Conservation (phyloP, 1,140 invertebrate genomes). For the Ptiloglossa arizonensis region DNA sequence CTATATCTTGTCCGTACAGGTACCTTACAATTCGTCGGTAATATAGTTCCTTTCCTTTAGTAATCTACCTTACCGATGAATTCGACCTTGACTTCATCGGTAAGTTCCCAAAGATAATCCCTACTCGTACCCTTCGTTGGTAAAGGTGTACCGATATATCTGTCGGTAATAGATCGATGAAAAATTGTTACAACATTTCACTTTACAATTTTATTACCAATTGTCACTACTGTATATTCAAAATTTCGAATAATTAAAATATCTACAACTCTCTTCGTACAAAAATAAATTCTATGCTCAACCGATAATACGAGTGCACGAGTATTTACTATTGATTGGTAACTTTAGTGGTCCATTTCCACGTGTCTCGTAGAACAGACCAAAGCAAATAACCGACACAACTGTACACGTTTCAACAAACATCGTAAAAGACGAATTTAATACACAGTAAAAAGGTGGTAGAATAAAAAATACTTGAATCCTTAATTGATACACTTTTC, state of each 20-base stretch:
- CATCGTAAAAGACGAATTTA: not conserved
- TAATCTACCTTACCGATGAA: constrained; percentile 40
- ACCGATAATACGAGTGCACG: not conserved
- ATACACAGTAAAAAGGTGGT: not conserved
- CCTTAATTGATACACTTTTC: too few species aligned
- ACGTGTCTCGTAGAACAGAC: not conserved
- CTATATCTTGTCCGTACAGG: too few species aligned
- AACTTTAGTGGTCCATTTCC: not conserved
- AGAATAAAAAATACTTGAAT: not conserved
- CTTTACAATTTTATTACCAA: not conserved
- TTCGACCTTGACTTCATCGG: constrained; percentile 1
- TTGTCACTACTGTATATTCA: not conserved
- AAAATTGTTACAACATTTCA: not conserved
- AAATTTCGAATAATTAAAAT: not conserved
- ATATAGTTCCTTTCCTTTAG: not conserved
- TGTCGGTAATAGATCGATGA: constrained; percentile 34
- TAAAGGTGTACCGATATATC: not conserved
- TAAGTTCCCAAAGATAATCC: not conserved
- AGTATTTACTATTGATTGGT: constrained; percentile 4
- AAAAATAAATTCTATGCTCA: not conserved
- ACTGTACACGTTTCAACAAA: not conserved
- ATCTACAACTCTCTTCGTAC: not conserved
- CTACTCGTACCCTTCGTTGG: not conserved
- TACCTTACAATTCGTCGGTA: constrained; percentile 17
- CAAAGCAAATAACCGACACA: not conserved